Evolutionary conservation across 2,113 vertebrate genomes (phyloP), one percentile per base, ranked within the genome.

Genomic region (Galbula dea): DNA sequence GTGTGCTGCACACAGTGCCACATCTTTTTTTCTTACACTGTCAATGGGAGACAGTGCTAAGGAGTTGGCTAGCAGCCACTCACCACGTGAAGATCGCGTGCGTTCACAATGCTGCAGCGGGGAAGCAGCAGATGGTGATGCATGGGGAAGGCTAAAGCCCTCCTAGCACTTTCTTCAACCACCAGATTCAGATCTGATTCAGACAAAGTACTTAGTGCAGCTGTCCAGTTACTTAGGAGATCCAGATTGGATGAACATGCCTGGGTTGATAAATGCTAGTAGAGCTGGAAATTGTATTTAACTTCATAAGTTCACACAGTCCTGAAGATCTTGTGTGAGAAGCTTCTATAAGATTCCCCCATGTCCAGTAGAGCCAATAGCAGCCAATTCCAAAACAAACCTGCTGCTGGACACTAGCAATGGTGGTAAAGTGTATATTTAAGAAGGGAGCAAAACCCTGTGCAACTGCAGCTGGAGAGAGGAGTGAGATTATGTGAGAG

Each of bases 51-150:
- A 27, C 11, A n/a, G 15, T 24, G 66, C 34, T 39, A 59, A 72
- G 78, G 66, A 85, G 48, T 4, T 82, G 78, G 61, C 57, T 67
- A 32, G 32, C 6, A 23, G 77, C 80, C 6, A 1, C 45, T 46
- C 0, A 3, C 39, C 36, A 1, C 12, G 7, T 3, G n/a, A 23
- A 48, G n/a, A 46, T 63, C 4, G 2, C 0, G 0, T 5, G 29
- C 82, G 23, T 59, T 87, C 61, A 51, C 29, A 26, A 12, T 15
- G 20, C 26, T 10, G 21, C 66, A 68, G 30, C 32, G 32, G n/a
- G 32, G 48, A 75, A 63, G 34, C 30, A 54, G 52, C 65, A 94
- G 68, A 23, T 55, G 36, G 57, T 51, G 20, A 23, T 46, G 27
- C 20, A 24, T 7, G 14, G 7, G 15, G 18, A 79, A 68, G 19